Evolutionary conservation across 1,140 invertebrate genomes (phyloP).

Genomic region (Drosophila baimaii): DNA sequence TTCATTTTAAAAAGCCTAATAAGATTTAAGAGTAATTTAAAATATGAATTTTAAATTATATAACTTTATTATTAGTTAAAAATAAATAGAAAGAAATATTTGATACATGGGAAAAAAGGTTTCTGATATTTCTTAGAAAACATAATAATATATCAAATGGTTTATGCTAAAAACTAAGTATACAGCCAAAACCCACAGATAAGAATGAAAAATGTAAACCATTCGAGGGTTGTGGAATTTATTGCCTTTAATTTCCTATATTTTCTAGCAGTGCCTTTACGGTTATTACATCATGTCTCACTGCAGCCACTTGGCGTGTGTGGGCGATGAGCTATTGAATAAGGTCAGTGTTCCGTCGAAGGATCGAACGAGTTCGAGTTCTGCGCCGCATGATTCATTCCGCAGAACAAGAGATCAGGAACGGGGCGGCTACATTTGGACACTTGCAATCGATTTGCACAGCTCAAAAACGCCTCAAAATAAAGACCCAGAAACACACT

Average conservation of each 20-base stretch:
- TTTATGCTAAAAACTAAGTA: no score
- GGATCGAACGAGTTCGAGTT: conserved; percentile 14
- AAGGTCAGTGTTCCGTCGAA: conserved; percentile 64
- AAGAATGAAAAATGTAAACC: not conserved
- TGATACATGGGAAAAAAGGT: no score
- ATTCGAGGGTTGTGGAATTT: no score
- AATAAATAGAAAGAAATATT: no score
- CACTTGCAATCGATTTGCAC: conserved; percentile 14
- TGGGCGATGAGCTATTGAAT: conserved; percentile 63
- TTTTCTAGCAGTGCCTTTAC: conserved; percentile 21
- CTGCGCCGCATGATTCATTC: conserved; percentile 29
- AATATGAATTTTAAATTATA: not conserved
- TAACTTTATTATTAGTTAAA: no score
- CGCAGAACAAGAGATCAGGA: conserved; percentile 31
- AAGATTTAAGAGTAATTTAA: no score
- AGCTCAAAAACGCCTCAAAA: conserved; percentile 8
- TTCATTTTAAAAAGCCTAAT: no score
- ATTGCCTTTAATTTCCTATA: no score
- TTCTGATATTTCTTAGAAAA: no score
- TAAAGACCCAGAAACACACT: conserved; percentile 5
- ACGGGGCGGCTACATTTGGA: conserved; percentile 6
- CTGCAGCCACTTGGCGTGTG: conserved; percentile 15
- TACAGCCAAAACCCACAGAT: not conserved
- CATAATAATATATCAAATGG: no score
- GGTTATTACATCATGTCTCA: conserved; percentile 9